A percentile compares a stretch with the other conserved stretches of the same genome.
phyloP scores from a whole-genome alignment of 2,797 vertebrate genomes.

The Takifugu rubripes region DNA sequence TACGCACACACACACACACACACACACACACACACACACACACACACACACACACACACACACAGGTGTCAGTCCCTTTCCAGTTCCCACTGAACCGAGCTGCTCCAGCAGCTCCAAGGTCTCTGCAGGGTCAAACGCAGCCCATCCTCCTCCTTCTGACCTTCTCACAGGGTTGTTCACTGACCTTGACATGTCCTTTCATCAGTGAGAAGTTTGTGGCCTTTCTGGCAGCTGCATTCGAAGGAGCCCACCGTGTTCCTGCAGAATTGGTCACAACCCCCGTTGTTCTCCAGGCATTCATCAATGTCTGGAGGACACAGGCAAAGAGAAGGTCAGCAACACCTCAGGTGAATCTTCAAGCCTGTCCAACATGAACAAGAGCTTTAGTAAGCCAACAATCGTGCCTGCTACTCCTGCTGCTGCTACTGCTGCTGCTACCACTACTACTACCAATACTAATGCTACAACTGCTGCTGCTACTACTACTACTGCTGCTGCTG shows the following conservation, averaged over 20 bases:
- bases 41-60: slow-evolving; percentile 9
- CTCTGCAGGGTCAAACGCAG: too few relatives aligned
- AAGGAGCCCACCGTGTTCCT: slow-evolving; percentile 95
- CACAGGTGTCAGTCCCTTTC: background rate
- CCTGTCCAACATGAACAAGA: too few relatives aligned
- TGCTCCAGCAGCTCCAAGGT: too few relatives aligned
- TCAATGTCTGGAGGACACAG: slow-evolving; percentile 83
- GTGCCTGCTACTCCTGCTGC: too few relatives aligned
- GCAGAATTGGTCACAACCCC: slow-evolving; percentile 96
- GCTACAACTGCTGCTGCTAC: too few relatives aligned
- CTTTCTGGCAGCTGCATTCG: slow-evolving; percentile 96
- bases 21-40: slow-evolving; percentile 12
- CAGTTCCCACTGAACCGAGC: too few relatives aligned
- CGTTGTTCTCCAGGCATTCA: slow-evolving; percentile 91
- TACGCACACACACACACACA: slow-evolving; percentile 19
- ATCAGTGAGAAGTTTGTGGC: slow-evolving; percentile 93
- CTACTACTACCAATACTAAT: too few relatives aligned
- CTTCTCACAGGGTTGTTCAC: slow-evolving; percentile 7
- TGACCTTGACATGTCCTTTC: slow-evolving; percentile 95
- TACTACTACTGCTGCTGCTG: too few relatives aligned
- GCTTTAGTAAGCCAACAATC: too few relatives aligned
- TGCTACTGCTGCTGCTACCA: too few relatives aligned
- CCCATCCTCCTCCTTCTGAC: too few relatives aligned
- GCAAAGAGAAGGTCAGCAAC: background rate
- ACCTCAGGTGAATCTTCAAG: too few relatives aligned